These are phyloP conservation scores for Phylloscopus trochilus DNA, from an alignment of 2,113 vertebrate species.

Conservation along the genomic window DNA sequence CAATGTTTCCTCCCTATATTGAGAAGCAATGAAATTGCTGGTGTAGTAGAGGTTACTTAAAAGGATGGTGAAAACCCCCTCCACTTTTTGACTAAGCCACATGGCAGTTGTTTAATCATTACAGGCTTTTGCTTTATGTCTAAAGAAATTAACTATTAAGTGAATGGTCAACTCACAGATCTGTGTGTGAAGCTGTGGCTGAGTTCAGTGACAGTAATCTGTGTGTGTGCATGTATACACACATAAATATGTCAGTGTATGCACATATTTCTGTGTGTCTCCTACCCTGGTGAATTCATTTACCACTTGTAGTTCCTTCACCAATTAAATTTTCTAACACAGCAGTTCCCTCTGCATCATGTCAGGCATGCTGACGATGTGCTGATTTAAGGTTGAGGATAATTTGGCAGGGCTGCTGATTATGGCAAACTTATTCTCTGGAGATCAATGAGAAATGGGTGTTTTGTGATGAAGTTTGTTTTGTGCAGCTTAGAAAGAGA, in stretches of 20 bases:
- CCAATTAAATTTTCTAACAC: neutral
- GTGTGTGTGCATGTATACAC: neutral
- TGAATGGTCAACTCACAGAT: neutral
- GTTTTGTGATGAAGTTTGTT: neutral
- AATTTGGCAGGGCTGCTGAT: neutral
- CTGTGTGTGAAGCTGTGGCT: neutral
- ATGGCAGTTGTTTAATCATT: neutral
- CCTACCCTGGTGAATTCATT: neutral
- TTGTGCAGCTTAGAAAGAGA: neutral
- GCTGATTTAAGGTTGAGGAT: neutral
- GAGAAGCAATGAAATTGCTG: neutral
- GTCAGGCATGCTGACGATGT: neutral
- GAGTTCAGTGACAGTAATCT: neutral
- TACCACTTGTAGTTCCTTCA: neutral
- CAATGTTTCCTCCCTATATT: neutral
- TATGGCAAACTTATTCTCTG: neutral
- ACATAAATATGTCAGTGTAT: neutral
- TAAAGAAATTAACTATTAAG: neutral
- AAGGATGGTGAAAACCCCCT: rapidly evolving
- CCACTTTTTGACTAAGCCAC: neutral
- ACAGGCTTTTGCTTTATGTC: neutral
- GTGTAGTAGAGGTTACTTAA: neutral
- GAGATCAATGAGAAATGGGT: neutral
- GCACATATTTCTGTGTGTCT: neutral
- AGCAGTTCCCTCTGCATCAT: neutral